These are phyloP conservation scores for Eudasyphora cyanicolor DNA, from an alignment of 2,888 invertebrate species.

Conservation along the genomic window DNA sequence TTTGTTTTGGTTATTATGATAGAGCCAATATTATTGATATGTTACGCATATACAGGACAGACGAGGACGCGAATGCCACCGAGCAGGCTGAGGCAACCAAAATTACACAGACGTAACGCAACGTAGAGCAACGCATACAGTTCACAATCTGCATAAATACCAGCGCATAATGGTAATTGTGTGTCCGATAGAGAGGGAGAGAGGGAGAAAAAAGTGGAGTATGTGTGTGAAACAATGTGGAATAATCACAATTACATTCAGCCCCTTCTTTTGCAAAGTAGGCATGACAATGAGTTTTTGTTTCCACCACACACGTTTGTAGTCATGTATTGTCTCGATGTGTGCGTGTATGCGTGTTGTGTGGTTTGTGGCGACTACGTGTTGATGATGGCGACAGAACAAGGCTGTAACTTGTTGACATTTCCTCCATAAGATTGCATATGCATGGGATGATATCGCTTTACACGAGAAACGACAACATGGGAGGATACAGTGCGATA, in stretches of 20 bases:
- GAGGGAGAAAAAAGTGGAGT: not conserved
- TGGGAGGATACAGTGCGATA: not conserved
- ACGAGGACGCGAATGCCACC: slow-evolving; percentile 34
- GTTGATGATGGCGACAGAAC: not conserved
- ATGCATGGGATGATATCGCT: not conserved
- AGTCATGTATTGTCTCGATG: not conserved
- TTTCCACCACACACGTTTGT: slow-evolving; percentile 39
- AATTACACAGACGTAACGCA: not conserved
- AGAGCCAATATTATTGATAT: slow-evolving; percentile 49
- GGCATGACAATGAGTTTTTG: slow-evolving; percentile 22
- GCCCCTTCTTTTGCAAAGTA: slow-evolving; percentile 25
- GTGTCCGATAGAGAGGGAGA: not conserved
- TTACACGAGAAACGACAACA: not conserved
- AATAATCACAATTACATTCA: not conserved
- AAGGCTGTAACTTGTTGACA: slow-evolving; percentile 13
- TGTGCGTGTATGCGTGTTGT: not conserved
- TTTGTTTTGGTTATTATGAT: slow-evolving; percentile 21
- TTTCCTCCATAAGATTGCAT: not conserved
- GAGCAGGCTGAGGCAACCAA: not conserved
- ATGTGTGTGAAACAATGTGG: not conserved
- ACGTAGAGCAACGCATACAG: slow-evolving; percentile 10
- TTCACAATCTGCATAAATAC: not conserved
- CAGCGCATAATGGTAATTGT: slow-evolving; percentile 10
- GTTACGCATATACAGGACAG: slow-evolving; percentile 47
- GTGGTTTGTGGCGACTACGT: slow-evolving; percentile 1